Evolutionary conservation across 1,140 invertebrate genomes (phyloP).

Genomic region (Atopsyche davidsoni): DNA sequence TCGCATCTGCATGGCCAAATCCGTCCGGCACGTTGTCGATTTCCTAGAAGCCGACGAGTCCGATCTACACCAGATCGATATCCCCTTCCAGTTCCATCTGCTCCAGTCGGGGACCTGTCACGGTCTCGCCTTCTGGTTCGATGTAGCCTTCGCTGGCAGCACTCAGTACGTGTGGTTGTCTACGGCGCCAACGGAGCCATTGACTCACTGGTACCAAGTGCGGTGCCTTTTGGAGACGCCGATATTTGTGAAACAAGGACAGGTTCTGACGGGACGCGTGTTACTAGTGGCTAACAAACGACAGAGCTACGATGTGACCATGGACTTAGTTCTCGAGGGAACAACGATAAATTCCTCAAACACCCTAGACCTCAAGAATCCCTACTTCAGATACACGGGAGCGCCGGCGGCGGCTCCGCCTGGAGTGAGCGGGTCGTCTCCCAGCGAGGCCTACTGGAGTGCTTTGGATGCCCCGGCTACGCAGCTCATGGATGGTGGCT

Average conservation of each 20-base stretch:
- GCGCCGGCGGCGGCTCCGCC: slow-evolving; percentile 83
- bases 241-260: slow-evolving; percentile 91
- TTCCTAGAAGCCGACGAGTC: slow-evolving; percentile 90
- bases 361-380: slow-evolving; percentile 96
- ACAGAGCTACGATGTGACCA: slow-evolving; percentile 99
- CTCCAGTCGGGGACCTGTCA: slow-evolving; percentile 92
- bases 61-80: slow-evolving; percentile 93
- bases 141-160: slow-evolving; percentile 95
- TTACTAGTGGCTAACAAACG: slow-evolving; percentile 89
- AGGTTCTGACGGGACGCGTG: slow-evolving; percentile 82
- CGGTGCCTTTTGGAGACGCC: slow-evolving; percentile 91
- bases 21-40: slow-evolving; percentile 90
- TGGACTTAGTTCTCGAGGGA: slow-evolving; percentile 86
- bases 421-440: slow-evolving; percentile 80
- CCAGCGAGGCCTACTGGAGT: slow-evolving; percentile 87
- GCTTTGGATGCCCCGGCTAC: slow-evolving; percentile 64
- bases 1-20: slow-evolving; percentile 94
- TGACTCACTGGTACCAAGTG: slow-evolving; percentile 99
- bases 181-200: slow-evolving; percentile 96
- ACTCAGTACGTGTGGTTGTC: slow-evolving; percentile 92
- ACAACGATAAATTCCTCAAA: slow-evolving; percentile 79
- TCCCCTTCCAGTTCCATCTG: slow-evolving; percentile 91
- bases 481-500: slow-evolving; percentile 23
- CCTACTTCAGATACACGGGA: slow-evolving; percentile 92
- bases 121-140: slow-evolving; percentile 99